Evolutionary conservation across 2,113 vertebrate genomes (phyloP).

Genomic region (Pithys albifrons): DNA sequence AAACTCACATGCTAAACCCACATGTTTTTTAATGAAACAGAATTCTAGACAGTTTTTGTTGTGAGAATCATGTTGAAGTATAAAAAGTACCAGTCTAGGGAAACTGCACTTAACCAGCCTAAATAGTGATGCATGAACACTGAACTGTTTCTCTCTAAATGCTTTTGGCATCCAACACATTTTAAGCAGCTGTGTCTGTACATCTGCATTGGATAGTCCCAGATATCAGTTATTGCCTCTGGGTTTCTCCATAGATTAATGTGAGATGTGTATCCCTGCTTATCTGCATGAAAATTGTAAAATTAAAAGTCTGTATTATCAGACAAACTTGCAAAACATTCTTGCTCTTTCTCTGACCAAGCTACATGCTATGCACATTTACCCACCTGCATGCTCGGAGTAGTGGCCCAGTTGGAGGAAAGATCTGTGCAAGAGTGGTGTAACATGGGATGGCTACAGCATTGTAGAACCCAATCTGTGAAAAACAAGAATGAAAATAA

Average conservation of each 20-base stretch:
- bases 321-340: background rate
- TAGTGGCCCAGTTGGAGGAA: constrained; percentile 87
- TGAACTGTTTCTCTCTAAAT: background rate
- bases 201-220: background rate
- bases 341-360: background rate
- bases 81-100: background rate
- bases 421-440: constrained; percentile 88
- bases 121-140: background rate
- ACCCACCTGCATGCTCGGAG: constrained; percentile 90
- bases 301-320: background rate
- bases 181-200: background rate
- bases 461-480: constrained; percentile 95
- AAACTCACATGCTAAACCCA: background rate
- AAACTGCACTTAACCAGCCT: background rate
- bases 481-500: background rate
- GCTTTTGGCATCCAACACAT: background rate
- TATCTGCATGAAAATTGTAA: background rate
- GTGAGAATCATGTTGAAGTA: background rate
- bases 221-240: background rate
- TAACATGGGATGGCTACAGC: constrained; percentile 97
- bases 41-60: background rate
- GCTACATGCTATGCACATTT: background rate
- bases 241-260: background rate
- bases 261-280: background rate
- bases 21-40: background rate